A percentile compares a stretch with the other conserved stretches of the same genome.
phyloP scores from a whole-genome alignment of 2,797 vertebrate genomes.

The Acanthopagrus latus region DNA sequence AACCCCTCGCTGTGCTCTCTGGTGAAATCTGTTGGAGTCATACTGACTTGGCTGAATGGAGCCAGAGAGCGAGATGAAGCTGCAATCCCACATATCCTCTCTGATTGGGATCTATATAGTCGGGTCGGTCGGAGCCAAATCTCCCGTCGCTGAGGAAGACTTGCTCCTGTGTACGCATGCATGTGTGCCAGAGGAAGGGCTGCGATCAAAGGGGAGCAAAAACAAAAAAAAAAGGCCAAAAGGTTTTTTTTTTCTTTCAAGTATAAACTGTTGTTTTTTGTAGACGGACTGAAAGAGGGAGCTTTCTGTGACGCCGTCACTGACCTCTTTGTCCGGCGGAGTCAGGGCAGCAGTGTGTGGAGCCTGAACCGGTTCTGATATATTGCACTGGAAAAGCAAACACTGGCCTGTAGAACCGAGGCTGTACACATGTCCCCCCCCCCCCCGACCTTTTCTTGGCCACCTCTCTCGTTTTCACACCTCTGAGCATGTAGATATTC shows the following conservation, averaged over 20 bases:
- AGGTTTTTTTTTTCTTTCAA: constrained; percentile 49
- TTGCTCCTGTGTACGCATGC: not conserved
- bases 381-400: constrained; percentile 68
- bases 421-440: constrained; percentile 17
- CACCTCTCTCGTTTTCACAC: not conserved
- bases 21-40: constrained; percentile 64
- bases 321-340: constrained; percentile 69
- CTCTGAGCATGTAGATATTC: not conserved
- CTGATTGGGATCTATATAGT: constrained; percentile 46
- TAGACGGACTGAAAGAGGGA: constrained; percentile 49
- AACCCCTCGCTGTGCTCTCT: constrained; percentile 60
- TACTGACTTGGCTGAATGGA: constrained; percentile 40
- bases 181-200: constrained; percentile 40
- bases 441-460: not conserved
- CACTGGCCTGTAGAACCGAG: constrained; percentile 34
- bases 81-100: constrained; percentile 37
- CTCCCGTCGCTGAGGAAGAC: constrained; percentile 36
- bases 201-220: constrained; percentile 33
- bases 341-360: constrained; percentile 59
- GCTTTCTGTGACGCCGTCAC: constrained; percentile 65
- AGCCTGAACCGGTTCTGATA: constrained; percentile 40
- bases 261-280: constrained; percentile 58
- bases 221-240: constrained; percentile 27
- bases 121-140: constrained; percentile 36
- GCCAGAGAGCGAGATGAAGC: constrained; percentile 29